These are phyloP conservation scores for Tipula helvola DNA, from an alignment of 2,888 invertebrate genomes.

Conservation along the genomic window DNA sequence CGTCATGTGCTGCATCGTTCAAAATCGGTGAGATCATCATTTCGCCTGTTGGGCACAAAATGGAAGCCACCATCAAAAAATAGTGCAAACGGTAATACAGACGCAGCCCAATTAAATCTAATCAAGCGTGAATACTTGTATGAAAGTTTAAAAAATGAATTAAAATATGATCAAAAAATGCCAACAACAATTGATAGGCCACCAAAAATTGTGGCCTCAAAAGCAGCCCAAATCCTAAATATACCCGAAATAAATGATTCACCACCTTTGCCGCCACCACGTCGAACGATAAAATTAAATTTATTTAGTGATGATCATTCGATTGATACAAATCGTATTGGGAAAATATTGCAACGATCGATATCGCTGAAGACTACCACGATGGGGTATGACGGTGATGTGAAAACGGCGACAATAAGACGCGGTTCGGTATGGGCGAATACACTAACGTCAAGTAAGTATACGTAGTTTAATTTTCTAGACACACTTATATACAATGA, in stretches of 20 bases:
- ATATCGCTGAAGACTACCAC: conserved; percentile 12
- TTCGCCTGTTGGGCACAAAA: conserved; percentile 51
- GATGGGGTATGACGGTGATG: background rate
- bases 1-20: conserved; percentile 34
- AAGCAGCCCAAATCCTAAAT: conserved; percentile 48
- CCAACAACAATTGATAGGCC: conserved; percentile 21
- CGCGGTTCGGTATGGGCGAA: conserved; percentile 20
- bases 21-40: conserved; percentile 56
- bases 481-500: background rate
- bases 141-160: conserved; percentile 16
- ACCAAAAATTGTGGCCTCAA: conserved; percentile 41
- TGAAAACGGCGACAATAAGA: conserved; percentile 19
- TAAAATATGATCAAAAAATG: conserved; percentile 29
- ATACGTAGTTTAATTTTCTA: conserved; percentile 13
- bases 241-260: conserved; percentile 35
- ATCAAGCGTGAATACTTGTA: conserved; percentile 31
- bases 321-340: conserved; percentile 11
- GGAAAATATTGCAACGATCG: conserved; percentile 14
- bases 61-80: conserved; percentile 36
- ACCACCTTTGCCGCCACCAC: background rate
- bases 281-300: conserved; percentile 21
- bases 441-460: conserved; percentile 18
- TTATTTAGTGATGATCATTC: conserved; percentile 19
- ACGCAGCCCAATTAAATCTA: background rate
- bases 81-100: background rate